Evolutionary conservation across 2,113 vertebrate species (phyloP).

Genomic region (Brachypodius melanocephalos): DNA sequence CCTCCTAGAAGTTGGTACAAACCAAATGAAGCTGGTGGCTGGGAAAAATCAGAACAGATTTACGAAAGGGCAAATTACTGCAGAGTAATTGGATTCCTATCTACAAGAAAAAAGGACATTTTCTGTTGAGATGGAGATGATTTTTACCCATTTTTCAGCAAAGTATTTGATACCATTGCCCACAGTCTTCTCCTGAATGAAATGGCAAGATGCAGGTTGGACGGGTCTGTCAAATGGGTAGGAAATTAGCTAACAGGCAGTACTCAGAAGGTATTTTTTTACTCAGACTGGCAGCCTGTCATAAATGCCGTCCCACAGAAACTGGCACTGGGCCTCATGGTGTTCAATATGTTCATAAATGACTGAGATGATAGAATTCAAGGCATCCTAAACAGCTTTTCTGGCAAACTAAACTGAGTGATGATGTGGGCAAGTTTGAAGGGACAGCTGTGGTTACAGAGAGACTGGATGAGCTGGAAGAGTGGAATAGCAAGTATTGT

Average conservation of each 20-base stretch:
- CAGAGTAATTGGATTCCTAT: not conserved
- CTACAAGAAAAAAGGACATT: not conserved
- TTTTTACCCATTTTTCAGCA: not conserved
- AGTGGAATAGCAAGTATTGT: not conserved
- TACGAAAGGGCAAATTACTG: not conserved
- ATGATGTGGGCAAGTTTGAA: not conserved
- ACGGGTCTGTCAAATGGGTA: not conserved
- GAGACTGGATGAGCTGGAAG: not conserved
- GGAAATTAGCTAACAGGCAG: not conserved
- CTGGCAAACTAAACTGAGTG: not conserved
- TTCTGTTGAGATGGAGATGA: no score
- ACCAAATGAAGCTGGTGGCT: not conserved
- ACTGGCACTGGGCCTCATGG: not conserved
- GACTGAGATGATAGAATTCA: fast-evolving
- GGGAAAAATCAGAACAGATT: not conserved
- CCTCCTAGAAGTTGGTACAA: not conserved
- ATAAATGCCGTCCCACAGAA: not conserved
- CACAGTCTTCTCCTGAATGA: fast-evolving
- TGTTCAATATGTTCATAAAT: not conserved
- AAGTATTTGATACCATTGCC: not conserved
- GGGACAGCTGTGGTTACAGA: not conserved
- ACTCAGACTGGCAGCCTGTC: not conserved
- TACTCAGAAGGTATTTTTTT: not conserved
- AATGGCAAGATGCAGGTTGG: not conserved
- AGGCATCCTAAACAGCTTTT: not conserved